Evolutionary conservation across 2,888 invertebrate species (phyloP), one percentile per base, ranked within the genome.

Genomic region (Perithous albicinctus): DNA sequence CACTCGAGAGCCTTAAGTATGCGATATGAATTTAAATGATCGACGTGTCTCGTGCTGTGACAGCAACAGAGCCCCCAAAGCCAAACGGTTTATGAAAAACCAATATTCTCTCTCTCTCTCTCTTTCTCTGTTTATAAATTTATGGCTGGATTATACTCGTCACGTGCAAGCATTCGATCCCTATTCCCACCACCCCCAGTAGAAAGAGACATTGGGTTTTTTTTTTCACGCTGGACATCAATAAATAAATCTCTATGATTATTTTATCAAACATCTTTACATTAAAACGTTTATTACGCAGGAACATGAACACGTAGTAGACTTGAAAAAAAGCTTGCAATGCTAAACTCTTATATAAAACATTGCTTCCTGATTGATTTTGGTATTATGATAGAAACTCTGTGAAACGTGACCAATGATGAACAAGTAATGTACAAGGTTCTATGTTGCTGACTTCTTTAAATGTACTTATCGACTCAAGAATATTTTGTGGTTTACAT

Each of bases 11-110:
- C 35, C 59, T 35, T 18, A 18, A 32, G 59, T 10, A 8, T 35
- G 18, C 59, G 15, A 18, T 59, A 46, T 46, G 72, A 46, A 78
- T 78, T 78, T 72, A 29, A 73, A 78, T 78, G 32, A 73, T 56
- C 12, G 56, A 46, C 54, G 73, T 38, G 51, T 12, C 51, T 18
- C 38, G 35, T 18, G 15, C n/a, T 20, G 35, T 35, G 35, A 6
- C 51, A 29, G 32, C 38, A 23, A 54, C 48, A 23, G 32, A 29
- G 26, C 15, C 26, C 15, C 4, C 23, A 38, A 43, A 15, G 32
- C 10, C 54, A 70, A 70, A 70, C 70, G 56, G 23, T 70, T 56
- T 43, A 70, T 26, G 29, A 48, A 69, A 69, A 61, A 46, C 20
- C 29, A n/a, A 70, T 56, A 70, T 56, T 56, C 56, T 56, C 43